Evolutionary conservation across 2,797 vertebrate genomes (phyloP).

Genomic region (Gastrophryne carolinensis): DNA sequence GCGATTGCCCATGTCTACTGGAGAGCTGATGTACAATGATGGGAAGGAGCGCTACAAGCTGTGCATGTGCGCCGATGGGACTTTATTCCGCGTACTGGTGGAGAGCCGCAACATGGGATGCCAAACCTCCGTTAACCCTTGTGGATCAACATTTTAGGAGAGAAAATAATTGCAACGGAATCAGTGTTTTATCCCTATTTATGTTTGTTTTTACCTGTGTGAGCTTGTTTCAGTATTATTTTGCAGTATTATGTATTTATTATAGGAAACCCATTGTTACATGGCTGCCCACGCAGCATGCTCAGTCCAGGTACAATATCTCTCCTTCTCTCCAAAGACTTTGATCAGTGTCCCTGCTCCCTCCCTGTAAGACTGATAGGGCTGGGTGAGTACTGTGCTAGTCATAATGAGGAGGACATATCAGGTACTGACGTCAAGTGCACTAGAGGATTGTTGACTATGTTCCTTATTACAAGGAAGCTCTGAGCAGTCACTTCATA

Average conservation of each 20-base stretch:
- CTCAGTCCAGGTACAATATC: neutral
- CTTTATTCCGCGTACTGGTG: slow-evolving; percentile 90
- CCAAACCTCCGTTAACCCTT: slow-evolving; percentile 88
- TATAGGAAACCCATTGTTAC: neutral
- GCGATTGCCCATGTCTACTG: slow-evolving; percentile 79
- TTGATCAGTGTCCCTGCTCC: too few relatives aligned
- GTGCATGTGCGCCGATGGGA: slow-evolving; percentile 93
- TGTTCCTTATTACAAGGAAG: neutral
- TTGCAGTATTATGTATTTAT: slow-evolving; percentile 26
- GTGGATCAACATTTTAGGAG: slow-evolving; percentile 73
- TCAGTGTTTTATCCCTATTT: slow-evolving; percentile 6
- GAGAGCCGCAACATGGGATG: slow-evolving; percentile 92
- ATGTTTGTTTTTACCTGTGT: slow-evolving; percentile 16
- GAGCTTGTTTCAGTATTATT: slow-evolving; percentile 43
- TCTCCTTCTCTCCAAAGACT: too few relatives aligned
- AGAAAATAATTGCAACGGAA: neutral
- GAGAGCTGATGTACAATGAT: slow-evolving; percentile 75
- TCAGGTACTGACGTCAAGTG: neutral
- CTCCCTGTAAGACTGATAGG: too few relatives aligned
- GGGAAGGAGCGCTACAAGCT: slow-evolving; percentile 92
- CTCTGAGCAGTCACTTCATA: neutral
- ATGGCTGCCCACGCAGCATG: neutral
- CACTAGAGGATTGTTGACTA: neutral
- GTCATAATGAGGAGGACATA: neutral
- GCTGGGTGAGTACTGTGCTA: neutral